Percentiles rank a stretch among this genome's conserved stretches.
Conservation (phyloP, 2,888 invertebrate genomes). For the Acholoe squamosa region DNA sequence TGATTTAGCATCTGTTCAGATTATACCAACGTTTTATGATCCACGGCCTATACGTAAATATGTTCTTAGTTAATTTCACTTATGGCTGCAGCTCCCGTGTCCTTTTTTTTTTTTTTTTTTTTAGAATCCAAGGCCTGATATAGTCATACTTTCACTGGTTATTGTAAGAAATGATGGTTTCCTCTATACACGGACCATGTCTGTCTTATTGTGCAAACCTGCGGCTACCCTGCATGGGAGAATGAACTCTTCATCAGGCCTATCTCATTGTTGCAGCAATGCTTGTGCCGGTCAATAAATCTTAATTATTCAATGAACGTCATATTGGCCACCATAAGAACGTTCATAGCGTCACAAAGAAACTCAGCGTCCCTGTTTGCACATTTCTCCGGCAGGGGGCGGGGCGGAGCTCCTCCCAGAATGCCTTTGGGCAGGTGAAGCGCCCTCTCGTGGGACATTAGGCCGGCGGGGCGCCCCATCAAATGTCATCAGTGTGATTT, state of each 20-base stretch:
- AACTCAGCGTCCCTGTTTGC: conserved; percentile 5
- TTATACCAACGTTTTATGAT: too few relatives aligned
- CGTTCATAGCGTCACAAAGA: conserved; percentile 23
- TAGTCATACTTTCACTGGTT: too few relatives aligned
- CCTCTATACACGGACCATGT: too few relatives aligned
- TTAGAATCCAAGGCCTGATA: too few relatives aligned
- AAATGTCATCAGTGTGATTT: conserved; percentile 56
- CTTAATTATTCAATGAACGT: neutral
- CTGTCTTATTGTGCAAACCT: too few relatives aligned
- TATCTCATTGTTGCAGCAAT: neutral
- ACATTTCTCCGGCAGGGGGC: conserved; percentile 51
- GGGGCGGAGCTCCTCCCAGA: conserved; percentile 26
- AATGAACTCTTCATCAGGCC: neutral
- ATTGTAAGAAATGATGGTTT: too few relatives aligned
- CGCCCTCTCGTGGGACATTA: neutral
- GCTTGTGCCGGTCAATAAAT: neutral
- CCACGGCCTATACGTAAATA: too few relatives aligned
- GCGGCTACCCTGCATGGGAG: too few relatives aligned
- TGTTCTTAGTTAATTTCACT: too few relatives aligned
- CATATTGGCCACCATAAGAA: neutral
- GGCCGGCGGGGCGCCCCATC: conserved; percentile 46
- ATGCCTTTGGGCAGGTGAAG: conserved; percentile 35
- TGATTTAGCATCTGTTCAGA: too few relatives aligned
- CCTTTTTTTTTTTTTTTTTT: too few relatives aligned
- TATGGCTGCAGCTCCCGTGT: too few relatives aligned